Conservation (phyloP, 2,888 invertebrate genomes). For the Drosophila kanekoi region DNA sequence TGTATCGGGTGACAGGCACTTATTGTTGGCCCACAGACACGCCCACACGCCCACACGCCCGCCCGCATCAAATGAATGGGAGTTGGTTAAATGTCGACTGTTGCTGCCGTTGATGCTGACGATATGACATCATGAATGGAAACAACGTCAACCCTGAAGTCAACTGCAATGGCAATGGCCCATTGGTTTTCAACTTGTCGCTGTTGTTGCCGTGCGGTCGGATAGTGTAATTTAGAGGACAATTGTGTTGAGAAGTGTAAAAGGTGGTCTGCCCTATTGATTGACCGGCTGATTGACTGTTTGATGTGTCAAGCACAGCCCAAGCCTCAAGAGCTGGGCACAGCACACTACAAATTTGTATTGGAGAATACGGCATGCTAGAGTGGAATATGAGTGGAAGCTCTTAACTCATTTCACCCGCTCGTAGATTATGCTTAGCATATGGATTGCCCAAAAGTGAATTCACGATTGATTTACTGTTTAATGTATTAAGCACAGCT, state of each 20-base stretch:
- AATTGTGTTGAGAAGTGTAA: background rate
- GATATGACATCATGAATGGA: conserved; percentile 39
- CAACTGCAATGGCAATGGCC: conserved; percentile 33
- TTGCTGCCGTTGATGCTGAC: conserved; percentile 18
- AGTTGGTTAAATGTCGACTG: background rate
- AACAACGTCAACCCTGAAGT: conserved; percentile 29
- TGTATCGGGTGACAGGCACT: conserved; percentile 49
- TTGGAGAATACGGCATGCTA: too few relatives aligned
- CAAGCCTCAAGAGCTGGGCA: too few relatives aligned
- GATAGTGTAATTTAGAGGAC: background rate
- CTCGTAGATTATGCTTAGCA: too few relatives aligned
- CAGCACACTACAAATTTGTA: too few relatives aligned
- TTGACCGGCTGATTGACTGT: too few relatives aligned
- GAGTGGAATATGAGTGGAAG: too few relatives aligned
- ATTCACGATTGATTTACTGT: too few relatives aligned
- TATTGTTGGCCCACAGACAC: conserved; percentile 25
- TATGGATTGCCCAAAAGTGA: too few relatives aligned
- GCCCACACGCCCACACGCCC: conserved; percentile 29
- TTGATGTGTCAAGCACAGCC: too few relatives aligned
- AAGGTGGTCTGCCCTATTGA: too few relatives aligned
- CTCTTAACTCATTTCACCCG: too few relatives aligned
- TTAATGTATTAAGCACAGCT: too few relatives aligned
- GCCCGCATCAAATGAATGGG: conserved; percentile 14
- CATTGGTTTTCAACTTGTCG: background rate
- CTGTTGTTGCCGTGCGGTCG: background rate